phyloP scores from a whole-genome alignment of 2,888 invertebrate species.

The Abrostola tripartita region DNA sequence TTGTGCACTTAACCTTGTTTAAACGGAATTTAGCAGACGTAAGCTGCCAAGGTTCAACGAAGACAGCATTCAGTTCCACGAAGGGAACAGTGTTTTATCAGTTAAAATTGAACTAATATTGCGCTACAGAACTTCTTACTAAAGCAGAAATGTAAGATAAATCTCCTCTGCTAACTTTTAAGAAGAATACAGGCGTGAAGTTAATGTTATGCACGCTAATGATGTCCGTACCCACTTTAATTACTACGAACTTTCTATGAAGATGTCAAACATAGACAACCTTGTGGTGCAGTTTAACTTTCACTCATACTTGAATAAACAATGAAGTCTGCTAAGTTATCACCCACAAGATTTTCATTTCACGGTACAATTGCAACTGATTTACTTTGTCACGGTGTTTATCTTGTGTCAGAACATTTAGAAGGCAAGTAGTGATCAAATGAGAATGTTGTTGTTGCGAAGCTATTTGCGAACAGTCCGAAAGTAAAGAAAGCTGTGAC shows the following conservation, averaged over 20 bases:
- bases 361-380: slow-evolving; percentile 8
- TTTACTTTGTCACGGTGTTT: slow-evolving; percentile 4
- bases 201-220: background rate
- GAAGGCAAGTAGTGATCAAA: background rate
- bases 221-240: slow-evolving; percentile 12
- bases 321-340: slow-evolving; percentile 24
- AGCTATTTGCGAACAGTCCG: background rate
- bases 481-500: slow-evolving; percentile 14
- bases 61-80: background rate
- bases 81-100: background rate
- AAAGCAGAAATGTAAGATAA: no score
- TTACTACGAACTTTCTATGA: slow-evolving; percentile 55
- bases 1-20: slow-evolving; percentile 12
- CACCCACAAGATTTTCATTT: slow-evolving; percentile 22
- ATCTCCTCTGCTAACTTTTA: background rate
- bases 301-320: slow-evolving; percentile 52
- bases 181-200: background rate
- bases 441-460: background rate
- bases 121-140: no score
- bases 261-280: slow-evolving; percentile 47
- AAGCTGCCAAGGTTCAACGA: background rate
- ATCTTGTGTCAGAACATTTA: slow-evolving; percentile 4
- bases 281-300: slow-evolving; percentile 50
- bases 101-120: no score
- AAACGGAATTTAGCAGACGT: background rate